These are phyloP conservation scores for Chelonus insularis DNA, from an alignment of 1,140 invertebrate species.

Conservation along the genomic window DNA sequence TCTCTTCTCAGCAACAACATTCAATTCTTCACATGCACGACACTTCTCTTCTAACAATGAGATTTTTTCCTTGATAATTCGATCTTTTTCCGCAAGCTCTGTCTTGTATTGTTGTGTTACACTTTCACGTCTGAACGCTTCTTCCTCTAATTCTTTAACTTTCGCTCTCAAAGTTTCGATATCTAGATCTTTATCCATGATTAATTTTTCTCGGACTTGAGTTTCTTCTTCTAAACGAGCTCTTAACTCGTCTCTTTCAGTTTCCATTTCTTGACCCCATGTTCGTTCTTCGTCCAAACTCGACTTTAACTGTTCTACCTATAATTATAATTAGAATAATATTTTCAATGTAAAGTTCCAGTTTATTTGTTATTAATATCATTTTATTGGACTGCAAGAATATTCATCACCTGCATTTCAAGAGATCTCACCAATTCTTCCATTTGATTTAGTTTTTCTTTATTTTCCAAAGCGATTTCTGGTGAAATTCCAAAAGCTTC, in stretches of 20 bases:
- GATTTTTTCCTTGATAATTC: slow-evolving; percentile 49
- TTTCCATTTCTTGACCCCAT: slow-evolving; percentile 53
- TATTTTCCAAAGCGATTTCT: slow-evolving; percentile 48
- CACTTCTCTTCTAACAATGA: slow-evolving; percentile 47
- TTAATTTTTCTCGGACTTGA: slow-evolving; percentile 40
- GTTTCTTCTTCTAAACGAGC: slow-evolving; percentile 44
- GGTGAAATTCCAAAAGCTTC: slow-evolving; percentile 51
- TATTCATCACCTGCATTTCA: slow-evolving; percentile 53
- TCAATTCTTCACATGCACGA: slow-evolving; percentile 47
- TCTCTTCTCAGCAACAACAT: slow-evolving; percentile 46
- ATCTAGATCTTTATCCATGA: slow-evolving; percentile 39
- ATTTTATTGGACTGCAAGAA: no score
- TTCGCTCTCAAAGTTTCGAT: slow-evolving; percentile 43
- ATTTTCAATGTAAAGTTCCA: no score
- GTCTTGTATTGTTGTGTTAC: slow-evolving; percentile 45
- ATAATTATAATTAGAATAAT: no score
- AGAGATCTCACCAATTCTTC: slow-evolving; percentile 51
- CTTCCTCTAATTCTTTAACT: slow-evolving; percentile 55
- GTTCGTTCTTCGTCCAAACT: slow-evolving; percentile 51
- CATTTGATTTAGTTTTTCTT: slow-evolving; percentile 52
- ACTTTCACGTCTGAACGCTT: slow-evolving; percentile 48
- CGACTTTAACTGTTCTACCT: slow-evolving; percentile 50
- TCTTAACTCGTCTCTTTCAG: slow-evolving; percentile 48
- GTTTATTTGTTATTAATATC: no score
- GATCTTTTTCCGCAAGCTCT: slow-evolving; percentile 48